A percentile compares a stretch with the other conserved stretches of the same genome.
phyloP scores from a whole-genome alignment of 2,797 vertebrate species.

The Mycteria americana region DNA sequence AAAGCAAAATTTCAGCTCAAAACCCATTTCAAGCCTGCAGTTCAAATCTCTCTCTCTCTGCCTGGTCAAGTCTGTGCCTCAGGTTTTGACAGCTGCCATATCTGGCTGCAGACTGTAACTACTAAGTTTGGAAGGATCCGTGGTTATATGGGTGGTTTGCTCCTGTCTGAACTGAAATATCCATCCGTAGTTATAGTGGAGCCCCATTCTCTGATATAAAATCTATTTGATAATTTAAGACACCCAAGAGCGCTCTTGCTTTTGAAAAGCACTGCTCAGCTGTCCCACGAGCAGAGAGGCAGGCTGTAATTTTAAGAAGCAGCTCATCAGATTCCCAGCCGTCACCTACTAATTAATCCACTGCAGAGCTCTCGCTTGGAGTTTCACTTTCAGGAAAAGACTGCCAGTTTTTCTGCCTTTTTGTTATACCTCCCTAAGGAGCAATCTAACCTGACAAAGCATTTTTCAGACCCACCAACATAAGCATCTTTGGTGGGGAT shows the following conservation, averaged over 20 bases:
- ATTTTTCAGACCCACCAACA: background rate
- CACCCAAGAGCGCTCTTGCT: background rate
- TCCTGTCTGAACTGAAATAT: background rate
- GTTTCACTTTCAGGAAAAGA: background rate
- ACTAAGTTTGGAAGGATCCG: background rate
- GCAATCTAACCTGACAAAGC: background rate
- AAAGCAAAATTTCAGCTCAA: background rate
- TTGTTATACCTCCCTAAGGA: background rate
- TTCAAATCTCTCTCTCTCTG: background rate
- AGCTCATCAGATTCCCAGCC: background rate
- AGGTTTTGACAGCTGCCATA: background rate
- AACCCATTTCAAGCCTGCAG: background rate
- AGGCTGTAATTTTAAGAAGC: slow-evolving; percentile 2
- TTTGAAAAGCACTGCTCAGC: background rate
- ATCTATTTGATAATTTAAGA: background rate
- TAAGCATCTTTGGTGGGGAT: background rate
- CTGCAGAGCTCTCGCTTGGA: background rate
- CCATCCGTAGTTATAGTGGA: background rate
- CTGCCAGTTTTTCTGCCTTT: slow-evolving; percentile 8
- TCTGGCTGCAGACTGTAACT: background rate
- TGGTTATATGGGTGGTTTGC: background rate
- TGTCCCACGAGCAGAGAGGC: background rate
- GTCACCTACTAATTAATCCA: slow-evolving; percentile 22
- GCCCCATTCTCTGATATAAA: background rate
- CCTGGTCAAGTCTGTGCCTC: background rate